Conservation (phyloP, 2,113 vertebrate species). For the Paradoxurus hermaphroditus region DNA sequence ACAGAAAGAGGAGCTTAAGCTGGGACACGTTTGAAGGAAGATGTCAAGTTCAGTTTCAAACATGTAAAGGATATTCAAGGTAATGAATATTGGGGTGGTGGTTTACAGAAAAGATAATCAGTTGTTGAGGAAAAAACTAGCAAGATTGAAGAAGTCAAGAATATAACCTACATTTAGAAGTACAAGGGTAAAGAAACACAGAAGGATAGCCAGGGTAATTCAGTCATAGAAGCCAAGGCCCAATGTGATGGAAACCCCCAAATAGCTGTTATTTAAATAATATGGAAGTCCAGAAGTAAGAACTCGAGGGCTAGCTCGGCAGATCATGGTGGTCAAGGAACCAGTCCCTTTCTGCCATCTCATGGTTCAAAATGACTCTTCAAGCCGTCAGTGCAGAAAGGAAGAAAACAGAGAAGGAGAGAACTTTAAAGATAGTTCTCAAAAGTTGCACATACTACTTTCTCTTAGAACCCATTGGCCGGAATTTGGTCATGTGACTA, state of each 20-base stretch:
- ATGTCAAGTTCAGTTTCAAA: background rate
- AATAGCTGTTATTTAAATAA: background rate
- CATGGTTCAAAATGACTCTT: background rate
- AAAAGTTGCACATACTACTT: background rate
- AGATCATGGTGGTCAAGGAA: background rate
- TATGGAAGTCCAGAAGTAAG: background rate
- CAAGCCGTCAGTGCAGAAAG: background rate
- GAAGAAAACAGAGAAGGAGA: background rate
- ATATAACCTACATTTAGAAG: background rate
- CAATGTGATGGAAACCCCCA: background rate
- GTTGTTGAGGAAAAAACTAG: background rate
- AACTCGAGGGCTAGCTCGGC: background rate
- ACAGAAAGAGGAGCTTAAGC: background rate
- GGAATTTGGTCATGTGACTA: background rate
- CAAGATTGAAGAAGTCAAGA: background rate
- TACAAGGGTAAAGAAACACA: background rate
- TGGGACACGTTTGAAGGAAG: background rate
- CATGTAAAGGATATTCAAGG: background rate
- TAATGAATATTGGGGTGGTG: background rate
- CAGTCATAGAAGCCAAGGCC: background rate
- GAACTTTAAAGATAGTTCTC: background rate
- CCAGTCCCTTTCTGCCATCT: background rate
- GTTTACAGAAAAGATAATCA: background rate
- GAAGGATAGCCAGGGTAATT: background rate
- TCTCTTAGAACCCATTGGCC: background rate